These are phyloP conservation scores for Drosophila kokeensis DNA, from an alignment of 2,888 invertebrate species.

Conservation along the genomic window DNA sequence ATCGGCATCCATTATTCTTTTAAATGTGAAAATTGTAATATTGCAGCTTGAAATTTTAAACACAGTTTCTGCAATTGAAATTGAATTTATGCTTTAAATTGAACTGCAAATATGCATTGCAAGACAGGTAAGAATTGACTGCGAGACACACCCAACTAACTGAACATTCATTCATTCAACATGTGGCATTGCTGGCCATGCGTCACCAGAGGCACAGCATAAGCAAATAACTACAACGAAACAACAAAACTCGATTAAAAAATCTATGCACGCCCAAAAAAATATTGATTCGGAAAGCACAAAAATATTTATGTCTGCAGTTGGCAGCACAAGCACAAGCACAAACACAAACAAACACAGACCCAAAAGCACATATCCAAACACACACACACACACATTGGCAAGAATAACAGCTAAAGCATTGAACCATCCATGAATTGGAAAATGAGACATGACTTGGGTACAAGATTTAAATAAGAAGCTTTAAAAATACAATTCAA, in stretches of 20 bases:
- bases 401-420: constrained; percentile 27
- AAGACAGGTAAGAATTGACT: constrained; percentile 27
- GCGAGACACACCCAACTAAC: constrained; percentile 18
- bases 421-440: constrained; percentile 29
- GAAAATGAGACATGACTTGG: constrained; percentile 48
- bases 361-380: neutral
- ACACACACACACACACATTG: constrained; percentile 4
- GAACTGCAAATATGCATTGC: constrained; percentile 9
- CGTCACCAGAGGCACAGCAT: constrained; percentile 32
- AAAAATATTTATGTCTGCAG: constrained; percentile 48
- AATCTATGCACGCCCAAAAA: constrained; percentile 70
- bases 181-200: constrained; percentile 44
- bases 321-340: constrained; percentile 19
- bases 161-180: constrained; percentile 10
- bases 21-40: neutral
- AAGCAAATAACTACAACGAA: constrained; percentile 15
- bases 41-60: neutral
- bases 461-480: constrained; percentile 27
- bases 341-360: constrained; percentile 1
- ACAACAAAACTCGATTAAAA: constrained; percentile 75
- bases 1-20: neutral
- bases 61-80: neutral
- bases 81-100: constrained; percentile 2
- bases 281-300: constrained; percentile 50
- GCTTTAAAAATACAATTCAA: neutral